Evolutionary conservation across 2,797 vertebrate genomes (phyloP).

Genomic region (Platalea minor): DNA sequence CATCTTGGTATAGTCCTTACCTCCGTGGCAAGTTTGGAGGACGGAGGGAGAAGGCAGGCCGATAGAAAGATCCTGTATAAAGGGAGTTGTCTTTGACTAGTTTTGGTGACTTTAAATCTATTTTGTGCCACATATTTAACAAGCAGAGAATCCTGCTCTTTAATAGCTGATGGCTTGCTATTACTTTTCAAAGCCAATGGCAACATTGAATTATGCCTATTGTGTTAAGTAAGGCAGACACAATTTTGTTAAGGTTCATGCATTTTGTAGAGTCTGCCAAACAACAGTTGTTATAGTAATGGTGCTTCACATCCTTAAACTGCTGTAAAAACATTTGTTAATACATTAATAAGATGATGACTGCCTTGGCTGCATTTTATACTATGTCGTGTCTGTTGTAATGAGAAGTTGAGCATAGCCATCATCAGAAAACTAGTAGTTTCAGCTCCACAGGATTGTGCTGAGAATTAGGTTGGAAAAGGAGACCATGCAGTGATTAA

Average conservation of each 20-base stretch:
- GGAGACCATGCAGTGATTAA: background rate
- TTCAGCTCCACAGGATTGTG: background rate
- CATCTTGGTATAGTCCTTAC: background rate
- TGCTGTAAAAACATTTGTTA: conserved; percentile 7
- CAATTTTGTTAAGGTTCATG: background rate
- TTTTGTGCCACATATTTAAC: background rate
- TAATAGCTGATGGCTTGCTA: background rate
- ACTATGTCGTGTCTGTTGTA: background rate
- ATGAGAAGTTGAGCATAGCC: background rate
- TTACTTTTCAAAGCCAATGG: background rate
- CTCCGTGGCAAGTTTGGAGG: background rate
- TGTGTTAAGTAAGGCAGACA: background rate
- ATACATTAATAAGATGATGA: background rate
- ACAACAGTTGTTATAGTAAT: background rate
- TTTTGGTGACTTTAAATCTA: background rate
- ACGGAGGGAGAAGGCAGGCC: background rate
- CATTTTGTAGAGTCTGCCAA: background rate
- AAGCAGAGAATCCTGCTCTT: background rate
- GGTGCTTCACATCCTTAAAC: background rate
- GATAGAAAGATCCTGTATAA: background rate
- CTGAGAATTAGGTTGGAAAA: background rate
- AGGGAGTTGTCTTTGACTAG: background rate
- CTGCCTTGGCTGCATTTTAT: background rate
- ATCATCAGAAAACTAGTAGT: background rate
- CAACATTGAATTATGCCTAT: background rate